Evolutionary conservation across 2,113 vertebrate species (phyloP), one percentile per base, ranked within the genome.

Genomic region (Apodemus sylvaticus): DNA sequence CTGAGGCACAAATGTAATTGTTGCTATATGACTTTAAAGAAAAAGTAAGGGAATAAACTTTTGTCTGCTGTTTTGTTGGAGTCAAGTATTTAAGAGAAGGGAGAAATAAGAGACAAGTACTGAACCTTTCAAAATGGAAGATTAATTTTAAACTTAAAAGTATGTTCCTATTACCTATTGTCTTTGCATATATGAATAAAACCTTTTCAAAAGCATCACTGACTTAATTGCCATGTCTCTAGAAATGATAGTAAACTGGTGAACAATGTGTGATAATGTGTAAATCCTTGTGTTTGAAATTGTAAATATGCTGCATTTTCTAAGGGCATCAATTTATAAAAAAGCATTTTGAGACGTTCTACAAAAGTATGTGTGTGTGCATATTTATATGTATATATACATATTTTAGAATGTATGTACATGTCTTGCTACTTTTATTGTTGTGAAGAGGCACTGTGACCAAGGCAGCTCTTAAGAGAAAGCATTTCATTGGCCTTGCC

Each of bases 61-160:
- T 73, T 94, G 39, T 92, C 45, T 90, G 71, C 68, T 96, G 8
- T 93, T 96, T 89, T 97, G 89, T 97, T 97, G 93, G 89, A 96
- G 79, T 92, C n/a, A 96, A 92, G 55, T 94, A 95, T 96, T 96
- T 90, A 91, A 97, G 39, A 82, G 71, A 91, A 89, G 31, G 26
- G 76, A 74, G 45, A 93, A 94, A 93, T 9, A 95, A 86, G n/a
- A 90, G 39, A 96, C 51, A 96, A 95, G 51, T 97, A 86, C 96
- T 97, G 94, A 97, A 89, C 92, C 97, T 96, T 98, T 97, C 96
- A 96, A 97, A 97, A 91, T 96, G 62, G 88, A 92, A 91, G 71
- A 97, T 96, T 97, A 97, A 97, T 95, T 98, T 94, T 94, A 97
- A 95, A 90, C 66, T 78, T 94, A 91, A 60, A 98, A 66, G 82